Conservation (phyloP, 2,888 invertebrate species). For the Megastigmus dorsalis region DNA sequence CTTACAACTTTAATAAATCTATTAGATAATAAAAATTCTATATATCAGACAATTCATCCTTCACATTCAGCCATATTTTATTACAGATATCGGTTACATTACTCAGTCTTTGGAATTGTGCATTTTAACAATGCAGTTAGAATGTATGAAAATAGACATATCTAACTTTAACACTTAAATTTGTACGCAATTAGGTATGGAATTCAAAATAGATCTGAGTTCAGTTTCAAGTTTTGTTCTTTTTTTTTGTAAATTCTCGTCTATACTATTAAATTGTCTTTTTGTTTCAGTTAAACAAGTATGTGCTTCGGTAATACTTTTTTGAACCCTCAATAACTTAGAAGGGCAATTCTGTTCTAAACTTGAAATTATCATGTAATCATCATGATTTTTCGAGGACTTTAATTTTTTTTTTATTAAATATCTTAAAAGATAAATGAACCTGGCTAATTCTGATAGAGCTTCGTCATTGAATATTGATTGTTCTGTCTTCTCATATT, state of each 20-base stretch:
- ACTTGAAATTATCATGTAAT: neutral
- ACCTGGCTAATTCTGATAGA: constrained; percentile 58
- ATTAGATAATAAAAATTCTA: no score
- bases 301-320: constrained; percentile 53
- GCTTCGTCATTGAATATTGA: constrained; percentile 14
- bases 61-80: no score
- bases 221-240: constrained; percentile 56
- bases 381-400: constrained; percentile 47
- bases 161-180: constrained; percentile 8
- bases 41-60: no score
- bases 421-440: constrained; percentile 60
- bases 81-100: no score
- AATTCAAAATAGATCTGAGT: constrained; percentile 57
- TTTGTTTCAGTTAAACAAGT: constrained; percentile 51
- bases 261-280: constrained; percentile 47
- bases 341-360: constrained; percentile 56
- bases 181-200: constrained; percentile 60
- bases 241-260: constrained; percentile 51
- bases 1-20: neutral
- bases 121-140: constrained; percentile 12
- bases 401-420: constrained; percentile 59
- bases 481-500: constrained; percentile 52
- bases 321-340: constrained; percentile 57
- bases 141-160: constrained; percentile 10
- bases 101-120: constrained; percentile 14